phyloP scores from a whole-genome alignment of 2,113 vertebrate genomes.

The Columbina picui region DNA sequence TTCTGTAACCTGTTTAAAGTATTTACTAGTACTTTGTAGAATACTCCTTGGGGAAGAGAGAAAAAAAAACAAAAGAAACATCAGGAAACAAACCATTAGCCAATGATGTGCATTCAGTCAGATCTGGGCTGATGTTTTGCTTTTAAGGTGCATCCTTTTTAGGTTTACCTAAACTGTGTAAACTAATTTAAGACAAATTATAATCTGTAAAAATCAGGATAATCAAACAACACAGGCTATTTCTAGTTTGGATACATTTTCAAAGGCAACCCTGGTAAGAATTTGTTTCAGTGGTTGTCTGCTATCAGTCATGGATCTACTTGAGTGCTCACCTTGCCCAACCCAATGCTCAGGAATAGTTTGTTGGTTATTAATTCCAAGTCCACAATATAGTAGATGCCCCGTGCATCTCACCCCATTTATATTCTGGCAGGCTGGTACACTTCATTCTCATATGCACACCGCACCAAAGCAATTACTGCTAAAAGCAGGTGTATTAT shows the following conservation, averaged over 20 bases:
- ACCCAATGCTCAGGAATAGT: neutral
- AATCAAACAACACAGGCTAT: neutral
- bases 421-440: constrained; percentile 1
- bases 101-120: neutral
- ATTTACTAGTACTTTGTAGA: neutral
- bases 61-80: neutral
- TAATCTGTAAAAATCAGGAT: neutral
- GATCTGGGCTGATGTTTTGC: neutral
- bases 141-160: neutral
- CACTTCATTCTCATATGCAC: neutral
- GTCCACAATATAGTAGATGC: neutral
- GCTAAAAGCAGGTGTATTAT: constrained; percentile 26
- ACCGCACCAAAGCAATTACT: constrained; percentile 41
- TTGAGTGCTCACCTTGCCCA: neutral
- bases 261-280: neutral
- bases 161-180: neutral
- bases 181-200: neutral
- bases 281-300: neutral
- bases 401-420: neutral
- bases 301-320: neutral
- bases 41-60: neutral
- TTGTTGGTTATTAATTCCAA: constrained; percentile 31
- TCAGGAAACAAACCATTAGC: neutral
- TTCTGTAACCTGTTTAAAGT: neutral
- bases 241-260: neutral